These are phyloP conservation scores for Pandemis heparana DNA, from an alignment of 2,888 invertebrate genomes.

Conservation along the genomic window DNA sequence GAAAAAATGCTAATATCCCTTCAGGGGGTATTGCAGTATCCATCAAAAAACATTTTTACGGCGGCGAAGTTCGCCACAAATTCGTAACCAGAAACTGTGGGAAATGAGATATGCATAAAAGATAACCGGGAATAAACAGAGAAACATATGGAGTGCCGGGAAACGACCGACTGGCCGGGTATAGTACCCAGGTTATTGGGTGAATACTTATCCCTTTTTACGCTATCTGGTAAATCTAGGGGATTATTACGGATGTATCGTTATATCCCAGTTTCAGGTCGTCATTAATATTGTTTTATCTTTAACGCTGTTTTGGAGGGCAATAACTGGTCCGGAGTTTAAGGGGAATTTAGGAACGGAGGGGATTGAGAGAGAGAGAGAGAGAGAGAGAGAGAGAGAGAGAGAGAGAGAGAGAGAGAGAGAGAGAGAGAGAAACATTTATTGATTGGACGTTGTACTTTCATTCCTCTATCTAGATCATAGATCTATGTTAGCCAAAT, in stretches of 20 bases:
- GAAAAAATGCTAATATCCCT: constrained; percentile 41
- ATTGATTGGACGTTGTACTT: background rate
- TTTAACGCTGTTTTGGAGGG: constrained; percentile 15
- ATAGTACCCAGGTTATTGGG: constrained; percentile 52
- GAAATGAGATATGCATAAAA: constrained; percentile 65
- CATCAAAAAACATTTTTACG: constrained; percentile 44
- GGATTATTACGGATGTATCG: constrained; percentile 50
- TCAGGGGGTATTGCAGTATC: constrained; percentile 36
- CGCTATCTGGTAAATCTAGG: constrained; percentile 46
- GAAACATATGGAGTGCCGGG: constrained; percentile 47
- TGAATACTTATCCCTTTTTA: constrained; percentile 48
- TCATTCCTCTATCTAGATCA: too few relatives aligned
- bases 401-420: too few relatives aligned
- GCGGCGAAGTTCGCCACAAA: constrained; percentile 37
- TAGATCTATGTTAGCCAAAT: too few relatives aligned
- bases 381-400: too few relatives aligned
- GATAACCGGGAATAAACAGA: constrained; percentile 55
- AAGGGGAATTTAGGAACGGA: background rate
- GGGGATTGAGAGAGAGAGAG: too few relatives aligned
- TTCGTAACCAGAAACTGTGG: constrained; percentile 46
- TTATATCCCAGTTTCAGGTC: constrained; percentile 23
- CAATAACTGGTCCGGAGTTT: background rate
- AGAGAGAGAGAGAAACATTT: too few relatives aligned
- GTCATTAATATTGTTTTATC: constrained; percentile 38
- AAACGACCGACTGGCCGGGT: constrained; percentile 48